Base-by-base conservation (phyloP, 2,113 vertebrate species). In the Gorsachius goisagi region DNA sequence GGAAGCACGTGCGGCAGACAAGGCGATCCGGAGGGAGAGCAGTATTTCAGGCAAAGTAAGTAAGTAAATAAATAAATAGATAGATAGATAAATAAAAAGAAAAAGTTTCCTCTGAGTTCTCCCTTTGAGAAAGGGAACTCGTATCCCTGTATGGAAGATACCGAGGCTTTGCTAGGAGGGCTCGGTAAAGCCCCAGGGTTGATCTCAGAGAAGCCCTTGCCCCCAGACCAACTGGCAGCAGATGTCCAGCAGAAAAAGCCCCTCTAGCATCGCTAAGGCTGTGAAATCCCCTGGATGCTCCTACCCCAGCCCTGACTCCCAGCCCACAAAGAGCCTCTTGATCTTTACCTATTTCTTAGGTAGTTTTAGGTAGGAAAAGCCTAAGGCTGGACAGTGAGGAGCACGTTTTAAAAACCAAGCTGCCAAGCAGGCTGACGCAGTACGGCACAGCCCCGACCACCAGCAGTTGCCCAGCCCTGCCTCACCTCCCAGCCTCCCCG, bases 61-160 rank as follows among this genome's bases (percentile, higher is more conserved):
- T 39, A 88, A 77, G n/a, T 33, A 49, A 63, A 59, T 15, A 35
- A 15, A 67, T 26, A 64, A 12, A 63, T 12, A n/a, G 66, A 39
- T 39, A 64, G 11, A 63, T 9, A n/a, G 66, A 39, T 39, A 64
- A 15, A 28, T 9, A 12, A 24, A 13, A 22, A 63, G 3, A 12
- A 24, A 13, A 22, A 63, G 3, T 39, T 60, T 56, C 49, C 45
- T 67, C 66, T 59, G 39, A 88, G 88, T 37, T 79, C 39, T 76
- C 52, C 55, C n/a, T 47, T 63, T 56, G 47, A 30, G 28, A 53
- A 76, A 62, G 15, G n/a, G 26, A 69, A 44, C 63, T 76, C 17
- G 0, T 4, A 74, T 50, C 27, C 33, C 44, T n/a, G 0, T 14
- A 33, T 0, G 1, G 8, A 77, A 79, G 47, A 68, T 3, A 37